Percentiles rank a stretch among this genome's conserved stretches.
Conservation (phyloP, 2,797 vertebrate genomes). For the Steatocranus sp. region DNA sequence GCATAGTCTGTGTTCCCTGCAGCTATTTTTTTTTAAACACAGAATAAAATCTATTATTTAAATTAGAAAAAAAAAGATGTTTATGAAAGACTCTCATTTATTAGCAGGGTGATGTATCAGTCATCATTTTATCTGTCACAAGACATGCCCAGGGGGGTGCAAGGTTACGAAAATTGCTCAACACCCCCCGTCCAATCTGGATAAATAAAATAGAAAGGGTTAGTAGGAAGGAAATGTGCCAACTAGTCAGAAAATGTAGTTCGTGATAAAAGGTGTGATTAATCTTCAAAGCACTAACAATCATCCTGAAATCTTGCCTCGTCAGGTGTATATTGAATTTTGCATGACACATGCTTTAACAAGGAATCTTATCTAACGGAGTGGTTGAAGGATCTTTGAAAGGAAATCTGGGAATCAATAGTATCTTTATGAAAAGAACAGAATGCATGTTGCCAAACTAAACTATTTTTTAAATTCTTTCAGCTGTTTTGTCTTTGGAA, state of each 20-base stretch:
- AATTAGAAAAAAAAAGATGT: neutral
- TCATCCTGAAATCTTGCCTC: neutral
- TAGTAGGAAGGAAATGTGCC: neutral
- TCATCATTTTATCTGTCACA: slow-evolving; percentile 11
- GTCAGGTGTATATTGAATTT: neutral
- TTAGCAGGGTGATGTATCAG: neutral
- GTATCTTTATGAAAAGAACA: slow-evolving; percentile 10
- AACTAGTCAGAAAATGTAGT: neutral
- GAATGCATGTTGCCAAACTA: slow-evolving; percentile 4
- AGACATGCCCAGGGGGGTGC: neutral
- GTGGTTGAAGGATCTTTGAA: neutral
- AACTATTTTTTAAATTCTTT: slow-evolving; percentile 22
- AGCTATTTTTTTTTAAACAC: slow-evolving; percentile 7
- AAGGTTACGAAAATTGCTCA: neutral
- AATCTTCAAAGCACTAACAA: neutral
- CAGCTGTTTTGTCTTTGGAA: slow-evolving; percentile 36
- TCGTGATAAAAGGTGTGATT: slow-evolving; percentile 4
- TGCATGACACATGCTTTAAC: neutral
- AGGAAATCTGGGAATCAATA: neutral
- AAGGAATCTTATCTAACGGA: neutral
- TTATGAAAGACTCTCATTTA: neutral
- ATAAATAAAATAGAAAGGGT: slow-evolving; percentile 15
- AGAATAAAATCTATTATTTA: neutral
- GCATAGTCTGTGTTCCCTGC: slow-evolving; percentile 1
- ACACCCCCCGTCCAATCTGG: neutral